These are phyloP conservation scores for Aporrectodea caliginosa DNA, from an alignment of 1,140 invertebrate genomes.

Conservation along the genomic window DNA sequence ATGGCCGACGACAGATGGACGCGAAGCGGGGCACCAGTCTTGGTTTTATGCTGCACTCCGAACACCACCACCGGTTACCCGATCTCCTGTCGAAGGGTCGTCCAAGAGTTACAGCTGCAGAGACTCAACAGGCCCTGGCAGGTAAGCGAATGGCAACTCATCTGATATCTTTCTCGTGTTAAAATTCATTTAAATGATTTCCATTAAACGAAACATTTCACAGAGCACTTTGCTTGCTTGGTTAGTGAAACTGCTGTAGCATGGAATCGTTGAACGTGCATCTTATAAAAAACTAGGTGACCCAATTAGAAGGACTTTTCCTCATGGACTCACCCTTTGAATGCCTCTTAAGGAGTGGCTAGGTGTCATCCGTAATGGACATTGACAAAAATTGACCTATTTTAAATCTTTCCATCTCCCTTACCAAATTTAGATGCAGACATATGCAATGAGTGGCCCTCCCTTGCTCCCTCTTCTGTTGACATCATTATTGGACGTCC, in stretches of 20 bases:
- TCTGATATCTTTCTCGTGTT: not conserved
- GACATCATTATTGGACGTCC: no score
- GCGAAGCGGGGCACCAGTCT: constrained; percentile 1
- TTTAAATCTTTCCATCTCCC: no score
- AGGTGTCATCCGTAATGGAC: no score
- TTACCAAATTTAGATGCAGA: no score
- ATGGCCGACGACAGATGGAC: constrained; percentile 21
- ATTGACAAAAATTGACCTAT: no score
- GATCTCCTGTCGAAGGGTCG: constrained; percentile 17
- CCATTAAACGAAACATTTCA: not conserved
- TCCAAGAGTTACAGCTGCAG: constrained; percentile 4
- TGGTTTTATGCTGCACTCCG: constrained; percentile 23
- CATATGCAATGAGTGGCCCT: no score
- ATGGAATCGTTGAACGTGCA: not conserved
- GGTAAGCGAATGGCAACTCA: constrained; percentile 7
- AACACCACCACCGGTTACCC: not conserved
- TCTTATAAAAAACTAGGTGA: not conserved
- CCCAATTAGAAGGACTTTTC: not conserved
- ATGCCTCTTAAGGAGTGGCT: no score
- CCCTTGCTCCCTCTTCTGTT: no score
- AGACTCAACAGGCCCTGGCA: constrained; percentile 32
- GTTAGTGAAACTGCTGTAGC: no score
- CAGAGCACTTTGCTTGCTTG: no score
- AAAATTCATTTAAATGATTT: not conserved
- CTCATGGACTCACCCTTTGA: no score